Evolutionary conservation across 2,113 vertebrate genomes (phyloP).

Genomic region (Otus sunia): DNA sequence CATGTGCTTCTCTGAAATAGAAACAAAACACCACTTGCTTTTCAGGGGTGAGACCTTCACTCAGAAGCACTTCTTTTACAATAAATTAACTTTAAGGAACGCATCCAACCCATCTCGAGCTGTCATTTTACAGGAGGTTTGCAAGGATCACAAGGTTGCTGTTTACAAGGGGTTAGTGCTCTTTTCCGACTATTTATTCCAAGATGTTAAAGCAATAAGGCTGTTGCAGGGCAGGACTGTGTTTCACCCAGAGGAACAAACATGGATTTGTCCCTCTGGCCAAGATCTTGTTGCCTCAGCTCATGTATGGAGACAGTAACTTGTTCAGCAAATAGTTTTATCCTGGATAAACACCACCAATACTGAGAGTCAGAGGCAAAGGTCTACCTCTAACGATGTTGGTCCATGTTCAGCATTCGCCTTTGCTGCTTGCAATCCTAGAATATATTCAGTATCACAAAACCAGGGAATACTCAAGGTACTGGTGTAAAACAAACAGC

Average conservation of each 20-base stretch:
- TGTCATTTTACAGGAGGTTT: background rate
- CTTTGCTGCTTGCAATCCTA: background rate
- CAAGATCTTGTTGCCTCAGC: background rate
- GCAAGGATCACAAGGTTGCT: background rate
- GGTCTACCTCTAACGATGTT: background rate
- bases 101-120: background rate
- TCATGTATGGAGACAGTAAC: background rate
- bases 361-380: background rate
- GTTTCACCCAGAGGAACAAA: background rate
- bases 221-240: background rate
- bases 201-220: constrained; percentile 1
- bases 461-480: background rate
- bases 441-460: background rate
- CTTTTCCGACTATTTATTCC: background rate
- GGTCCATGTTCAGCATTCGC: background rate
- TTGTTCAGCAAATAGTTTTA: background rate
- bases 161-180: background rate
- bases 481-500: background rate
- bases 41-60: background rate
- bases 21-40: background rate
- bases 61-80: background rate
- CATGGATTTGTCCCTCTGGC: background rate
- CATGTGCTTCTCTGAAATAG: background rate
- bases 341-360: background rate
- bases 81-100: background rate